phyloP scores from a whole-genome alignment of 92 coral and sea anemone genomes.

The Porites rus region DNA sequence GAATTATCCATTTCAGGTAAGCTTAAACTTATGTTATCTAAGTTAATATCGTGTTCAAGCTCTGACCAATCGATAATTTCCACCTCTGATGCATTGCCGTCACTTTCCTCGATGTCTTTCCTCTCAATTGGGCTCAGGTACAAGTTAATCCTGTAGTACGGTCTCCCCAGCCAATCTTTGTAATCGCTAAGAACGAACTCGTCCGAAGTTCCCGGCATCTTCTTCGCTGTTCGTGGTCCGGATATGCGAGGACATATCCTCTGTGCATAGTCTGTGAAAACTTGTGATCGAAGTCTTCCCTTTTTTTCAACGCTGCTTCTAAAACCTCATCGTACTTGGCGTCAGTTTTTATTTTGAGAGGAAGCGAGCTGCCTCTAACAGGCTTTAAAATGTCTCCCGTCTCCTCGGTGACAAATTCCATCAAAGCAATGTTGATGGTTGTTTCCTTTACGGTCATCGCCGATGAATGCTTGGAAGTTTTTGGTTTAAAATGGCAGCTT shows the following conservation, averaged over 20 bases:
- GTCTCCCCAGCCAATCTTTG: slow-evolving; percentile 54
- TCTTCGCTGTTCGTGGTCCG: slow-evolving; percentile 29
- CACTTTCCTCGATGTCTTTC: neutral
- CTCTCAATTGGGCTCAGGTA: slow-evolving; percentile 43
- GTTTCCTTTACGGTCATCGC: slow-evolving; percentile 2
- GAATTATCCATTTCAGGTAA: neutral
- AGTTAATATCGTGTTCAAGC: neutral
- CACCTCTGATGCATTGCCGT: no score
- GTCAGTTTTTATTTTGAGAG: slow-evolving; percentile 29
- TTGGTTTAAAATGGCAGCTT: slow-evolving; percentile 40
- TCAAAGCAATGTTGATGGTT: slow-evolving; percentile 47
- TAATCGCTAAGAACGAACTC: slow-evolving; percentile 36
- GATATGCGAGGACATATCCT: slow-evolving; percentile 10
- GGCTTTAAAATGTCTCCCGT: slow-evolving; percentile 15
- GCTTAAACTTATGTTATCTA: neutral
- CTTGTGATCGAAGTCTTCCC: slow-evolving; percentile 39
- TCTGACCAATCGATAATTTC: neutral
- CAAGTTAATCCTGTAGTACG: slow-evolving; percentile 40
- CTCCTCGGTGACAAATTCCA: slow-evolving; percentile 31
- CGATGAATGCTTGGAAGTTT: slow-evolving; percentile 5
- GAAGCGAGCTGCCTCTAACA: slow-evolving; percentile 50
- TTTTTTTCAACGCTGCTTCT: slow-evolving; percentile 36
- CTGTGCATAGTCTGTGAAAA: slow-evolving; percentile 4
- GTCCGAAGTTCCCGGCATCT: slow-evolving; percentile 36
- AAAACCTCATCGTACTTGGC: slow-evolving; percentile 45